Base-by-base conservation (phyloP, 2,113 vertebrate species). In the Phalacrocorax brasilianus region DNA sequence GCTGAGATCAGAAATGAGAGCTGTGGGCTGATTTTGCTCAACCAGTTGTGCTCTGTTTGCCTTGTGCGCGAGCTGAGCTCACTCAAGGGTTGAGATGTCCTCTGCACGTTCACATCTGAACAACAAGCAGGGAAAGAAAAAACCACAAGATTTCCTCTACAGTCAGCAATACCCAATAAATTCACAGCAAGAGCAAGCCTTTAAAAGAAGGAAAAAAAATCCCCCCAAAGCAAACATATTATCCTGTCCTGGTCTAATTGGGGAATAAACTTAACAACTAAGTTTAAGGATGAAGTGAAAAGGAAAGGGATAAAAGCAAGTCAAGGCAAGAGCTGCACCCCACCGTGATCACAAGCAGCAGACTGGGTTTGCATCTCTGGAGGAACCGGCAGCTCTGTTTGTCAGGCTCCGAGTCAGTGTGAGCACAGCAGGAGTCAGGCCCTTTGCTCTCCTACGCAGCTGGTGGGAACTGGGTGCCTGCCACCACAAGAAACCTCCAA, bases 201-300 rank as follows among this genome's bases (percentile, higher is more conserved):
- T 62, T 73, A 81, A 85, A 88, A 61, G 53, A 52, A 66, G 72
- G 42, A 38, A 38, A 45, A 38, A 22, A 78, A 53, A 73, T 26
- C 40, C 61, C 61, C 75, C 58, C 74, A 56, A 91, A 91, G 61
- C 73, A 91, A 95, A 88, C 47, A 85, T 61, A 94, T 93, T 84
- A 84, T 88, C 77, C 71, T 85, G 19, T 72, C 84, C 77, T 44
- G 45, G 73, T 68, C 65, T 95, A 95, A 91, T 42, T 93, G 89
- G 78, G 56, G 89, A 94, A 91, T 92, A 96, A 96, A 90, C 63
- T 84, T 95, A 95, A 73, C 70, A 91, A 75, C 38, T 85, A 50
- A 71, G 88, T 94, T 95, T 90, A 77, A 94, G 76, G 68, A 50
- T 62, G 73, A 75, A 89, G 79, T 63, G 79, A 77, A 96, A 96